These are phyloP conservation scores for Athalia cordata DNA, from an alignment of 2,888 invertebrate species.

Conservation along the genomic window DNA sequence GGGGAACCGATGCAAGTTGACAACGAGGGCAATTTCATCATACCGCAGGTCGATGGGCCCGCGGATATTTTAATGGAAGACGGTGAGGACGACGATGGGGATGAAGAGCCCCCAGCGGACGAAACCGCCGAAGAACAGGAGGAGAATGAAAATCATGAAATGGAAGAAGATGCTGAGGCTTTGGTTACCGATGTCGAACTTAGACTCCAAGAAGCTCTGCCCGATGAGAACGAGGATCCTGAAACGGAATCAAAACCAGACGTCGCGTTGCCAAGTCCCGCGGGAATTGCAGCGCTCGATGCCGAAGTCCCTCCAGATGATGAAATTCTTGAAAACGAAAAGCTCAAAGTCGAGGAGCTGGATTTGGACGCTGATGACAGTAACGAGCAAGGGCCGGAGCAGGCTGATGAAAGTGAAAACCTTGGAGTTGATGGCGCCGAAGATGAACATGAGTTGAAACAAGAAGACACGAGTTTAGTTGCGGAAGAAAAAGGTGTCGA, in stretches of 20 bases:
- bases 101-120: slow-evolving; percentile 45
- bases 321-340: slow-evolving; percentile 46
- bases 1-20: slow-evolving; percentile 70
- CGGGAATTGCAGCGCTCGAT: slow-evolving; percentile 43
- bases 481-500: slow-evolving; percentile 44
- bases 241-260: slow-evolving; percentile 34
- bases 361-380: slow-evolving; percentile 52
- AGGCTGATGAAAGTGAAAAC: slow-evolving; percentile 49
- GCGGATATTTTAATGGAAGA: slow-evolving; percentile 65
- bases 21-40: slow-evolving; percentile 69
- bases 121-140: slow-evolving; percentile 44
- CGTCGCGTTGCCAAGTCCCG: not conserved
- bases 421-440: slow-evolving; percentile 5
- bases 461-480: slow-evolving; percentile 3
- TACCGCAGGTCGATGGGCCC: slow-evolving; percentile 70
- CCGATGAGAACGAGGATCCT: slow-evolving; percentile 48
- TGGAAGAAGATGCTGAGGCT: slow-evolving; percentile 2
- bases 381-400: slow-evolving; percentile 48
- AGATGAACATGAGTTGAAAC: not conserved
- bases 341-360: slow-evolving; percentile 47
- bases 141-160: slow-evolving; percentile 8
- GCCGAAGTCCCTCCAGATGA: slow-evolving; percentile 46
- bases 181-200: slow-evolving; percentile 26
- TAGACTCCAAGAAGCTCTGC: slow-evolving; percentile 45
- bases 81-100: slow-evolving; percentile 56